Evolutionary conservation across 2,888 invertebrate species (phyloP), one percentile per base, ranked within the genome.

Genomic region (Rhagonycha lutea): DNA sequence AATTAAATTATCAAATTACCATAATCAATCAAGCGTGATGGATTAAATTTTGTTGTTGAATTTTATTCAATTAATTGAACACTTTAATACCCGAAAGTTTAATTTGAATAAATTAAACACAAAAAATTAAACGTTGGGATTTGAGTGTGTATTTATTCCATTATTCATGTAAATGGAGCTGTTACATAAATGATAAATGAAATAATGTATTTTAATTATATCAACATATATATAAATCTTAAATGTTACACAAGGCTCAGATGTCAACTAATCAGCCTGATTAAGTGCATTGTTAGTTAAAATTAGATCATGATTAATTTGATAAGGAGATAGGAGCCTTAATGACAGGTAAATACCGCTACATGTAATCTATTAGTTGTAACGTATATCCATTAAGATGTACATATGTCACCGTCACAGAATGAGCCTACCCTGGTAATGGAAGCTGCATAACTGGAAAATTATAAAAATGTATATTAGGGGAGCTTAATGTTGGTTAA

Each of bases 271-370:
- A 72, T 68, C 68, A 60, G 61, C 26, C 61, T 72, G 61, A 18
- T 67, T 68, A 72, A 72, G 72, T 60, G 61, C 68, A 72, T 72
- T 72, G 63, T 72, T 72, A 72, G 73, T 69, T 73, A 14, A 32
- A 69, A 69, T 69, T 63, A 69, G 62, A 47, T 65, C 14, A 68
- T 62, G 68, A 73, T 73, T 72, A 72, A 72, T 75, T 76, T 61
- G 72, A 69, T 72, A 73, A 72, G 63, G 63, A 69, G 62, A 72
- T 28, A 63, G 61, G 61, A 28, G 29, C 24, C 60, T 23, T 69
- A 76, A 73, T 73, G 75, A 73, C 72, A 76, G 75, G 69, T 72
- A 76, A 76, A 76, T 63, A 72, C 47, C 61, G 72, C 72, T 72
- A 24, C 18, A 68, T 23, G 72, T 75, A 76, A 72, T 76, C 68